Evolutionary conservation across 2,797 vertebrate genomes (phyloP).

Genomic region (Iguana delicatissima): DNA sequence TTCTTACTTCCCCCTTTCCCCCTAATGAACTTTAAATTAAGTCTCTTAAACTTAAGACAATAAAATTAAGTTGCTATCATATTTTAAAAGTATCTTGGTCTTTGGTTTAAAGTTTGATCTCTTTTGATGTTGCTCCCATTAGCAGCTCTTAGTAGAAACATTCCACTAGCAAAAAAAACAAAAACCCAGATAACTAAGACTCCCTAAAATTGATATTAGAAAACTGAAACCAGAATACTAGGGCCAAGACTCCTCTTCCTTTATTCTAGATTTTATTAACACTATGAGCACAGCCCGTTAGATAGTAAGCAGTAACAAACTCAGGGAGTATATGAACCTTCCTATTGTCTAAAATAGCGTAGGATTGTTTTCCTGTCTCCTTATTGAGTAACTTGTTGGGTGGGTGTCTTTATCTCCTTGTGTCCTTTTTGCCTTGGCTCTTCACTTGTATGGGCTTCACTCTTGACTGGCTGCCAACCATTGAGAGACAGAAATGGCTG

Average conservation of each 20-base stretch:
- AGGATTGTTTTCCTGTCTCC: too few relatives aligned
- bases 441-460: neutral
- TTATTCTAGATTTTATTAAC: neutral
- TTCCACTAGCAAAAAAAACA: neutral
- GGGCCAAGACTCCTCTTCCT: neutral
- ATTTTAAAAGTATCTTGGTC: conserved; percentile 2
- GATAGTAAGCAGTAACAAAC: neutral
- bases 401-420: neutral
- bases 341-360: too few relatives aligned
- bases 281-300: neutral
- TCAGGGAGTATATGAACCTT: too few relatives aligned
- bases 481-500: neutral
- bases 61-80: neutral
- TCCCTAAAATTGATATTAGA: neutral
- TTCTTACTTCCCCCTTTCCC: neutral
- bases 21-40: neutral
- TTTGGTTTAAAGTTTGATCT: neutral
- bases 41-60: neutral
- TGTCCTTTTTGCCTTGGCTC: neutral
- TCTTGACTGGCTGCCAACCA: neutral
- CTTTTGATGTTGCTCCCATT: neutral
- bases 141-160: neutral
- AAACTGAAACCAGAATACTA: neutral
- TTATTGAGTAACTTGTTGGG: too few relatives aligned
- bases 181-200: neutral